These are phyloP conservation scores for Sphaerodactylus townsendi DNA, from an alignment of 2,113 vertebrate genomes.

Conservation along the genomic window DNA sequence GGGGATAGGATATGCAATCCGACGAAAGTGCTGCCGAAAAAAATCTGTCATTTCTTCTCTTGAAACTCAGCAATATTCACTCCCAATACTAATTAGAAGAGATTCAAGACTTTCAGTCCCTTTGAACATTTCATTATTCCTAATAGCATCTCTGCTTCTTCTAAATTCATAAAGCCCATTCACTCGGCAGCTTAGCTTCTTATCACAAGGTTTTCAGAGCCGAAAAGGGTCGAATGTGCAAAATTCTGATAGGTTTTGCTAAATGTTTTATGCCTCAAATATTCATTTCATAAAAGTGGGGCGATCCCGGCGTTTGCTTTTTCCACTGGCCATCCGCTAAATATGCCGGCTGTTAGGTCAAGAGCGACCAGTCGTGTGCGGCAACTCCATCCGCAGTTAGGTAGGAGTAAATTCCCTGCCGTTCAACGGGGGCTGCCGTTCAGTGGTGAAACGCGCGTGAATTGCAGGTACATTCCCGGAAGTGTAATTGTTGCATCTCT, in stretches of 20 bases:
- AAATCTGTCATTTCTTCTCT: constrained; percentile 39
- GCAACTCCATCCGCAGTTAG: no score
- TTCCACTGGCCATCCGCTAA: not conserved
- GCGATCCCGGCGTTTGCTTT: not conserved
- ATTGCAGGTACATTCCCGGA: no score
- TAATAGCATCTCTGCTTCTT: constrained; percentile 32
- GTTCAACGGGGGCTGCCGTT: no score
- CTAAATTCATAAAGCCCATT: constrained; percentile 19
- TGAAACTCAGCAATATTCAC: constrained; percentile 34
- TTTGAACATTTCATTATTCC: constrained; percentile 38
- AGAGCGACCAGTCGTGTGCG: no score
- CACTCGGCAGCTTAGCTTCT: constrained; percentile 19
- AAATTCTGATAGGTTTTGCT: constrained; percentile 10
- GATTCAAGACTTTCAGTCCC: constrained; percentile 35
- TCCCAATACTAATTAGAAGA: constrained; percentile 50
- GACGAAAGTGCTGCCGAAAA: constrained; percentile 23
- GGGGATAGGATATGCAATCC: not conserved
- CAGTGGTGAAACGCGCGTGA: no score
- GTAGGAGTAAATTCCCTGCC: no score
- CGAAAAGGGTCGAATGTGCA: constrained; percentile 18
- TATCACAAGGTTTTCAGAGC: constrained; percentile 35
- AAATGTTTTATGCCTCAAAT: constrained; percentile 27
- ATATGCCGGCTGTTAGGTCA: not conserved
- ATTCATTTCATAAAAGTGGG: constrained; percentile 1
- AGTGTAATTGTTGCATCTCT: no score